phyloP scores from a whole-genome alignment of 2,797 vertebrate species.

The Sebastolobus altivelis region DNA sequence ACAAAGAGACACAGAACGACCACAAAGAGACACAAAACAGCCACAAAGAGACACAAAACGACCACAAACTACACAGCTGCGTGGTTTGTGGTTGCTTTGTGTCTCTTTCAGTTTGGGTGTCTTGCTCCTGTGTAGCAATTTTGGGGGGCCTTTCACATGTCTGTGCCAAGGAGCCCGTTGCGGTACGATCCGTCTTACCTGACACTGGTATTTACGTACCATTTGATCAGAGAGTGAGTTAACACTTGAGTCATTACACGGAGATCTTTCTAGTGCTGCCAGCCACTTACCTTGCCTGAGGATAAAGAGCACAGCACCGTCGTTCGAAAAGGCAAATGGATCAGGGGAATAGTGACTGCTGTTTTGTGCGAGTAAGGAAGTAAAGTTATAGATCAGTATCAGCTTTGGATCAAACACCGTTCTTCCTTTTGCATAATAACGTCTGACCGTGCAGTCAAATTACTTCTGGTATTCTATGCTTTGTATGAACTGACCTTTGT shows the following conservation, averaged over 20 bases:
- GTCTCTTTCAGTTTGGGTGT: neutral
- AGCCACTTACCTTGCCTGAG: conserved; percentile 32
- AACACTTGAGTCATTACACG: conserved; percentile 50
- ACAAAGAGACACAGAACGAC: neutral
- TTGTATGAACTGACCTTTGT: conserved; percentile 52
- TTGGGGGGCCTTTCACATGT: neutral
- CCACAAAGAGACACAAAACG: neutral
- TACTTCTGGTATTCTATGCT: conserved; percentile 52
- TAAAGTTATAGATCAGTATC: conserved; percentile 39
- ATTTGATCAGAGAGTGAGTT: conserved; percentile 56
- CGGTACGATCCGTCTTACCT: neutral
- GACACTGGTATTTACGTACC: conserved; percentile 27
- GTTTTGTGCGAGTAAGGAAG: conserved; percentile 42
- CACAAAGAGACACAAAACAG: neutral
- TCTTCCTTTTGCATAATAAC: conserved; percentile 50
- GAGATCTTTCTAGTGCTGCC: conserved; percentile 33
- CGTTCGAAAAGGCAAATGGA: conserved; percentile 32
- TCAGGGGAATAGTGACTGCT: conserved; percentile 19
- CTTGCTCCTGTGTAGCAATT: neutral
- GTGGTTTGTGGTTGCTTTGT: neutral
- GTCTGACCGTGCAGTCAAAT: conserved; percentile 48
- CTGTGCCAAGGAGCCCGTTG: neutral
- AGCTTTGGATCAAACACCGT: conserved; percentile 14
- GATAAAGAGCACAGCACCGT: conserved; percentile 23
- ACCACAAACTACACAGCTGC: neutral